Evolutionary conservation across 2,113 vertebrate species (phyloP).

Genomic region (Grallaria varia): DNA sequence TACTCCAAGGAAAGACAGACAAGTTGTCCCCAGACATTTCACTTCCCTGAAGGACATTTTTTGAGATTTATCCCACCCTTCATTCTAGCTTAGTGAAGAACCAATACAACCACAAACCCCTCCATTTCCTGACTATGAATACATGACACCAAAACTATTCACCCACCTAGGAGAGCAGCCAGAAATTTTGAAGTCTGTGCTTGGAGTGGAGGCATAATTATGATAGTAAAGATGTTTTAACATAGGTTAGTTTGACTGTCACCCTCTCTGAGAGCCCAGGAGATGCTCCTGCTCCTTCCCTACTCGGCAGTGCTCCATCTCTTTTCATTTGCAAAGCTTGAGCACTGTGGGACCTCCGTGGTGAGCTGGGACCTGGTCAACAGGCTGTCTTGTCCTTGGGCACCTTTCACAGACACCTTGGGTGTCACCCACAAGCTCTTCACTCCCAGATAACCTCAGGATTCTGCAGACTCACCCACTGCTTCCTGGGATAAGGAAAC

Average conservation of each 20-base stretch:
- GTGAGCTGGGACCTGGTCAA: not conserved
- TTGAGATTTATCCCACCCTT: not conserved
- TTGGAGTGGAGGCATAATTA: not conserved
- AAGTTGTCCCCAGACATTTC: not conserved
- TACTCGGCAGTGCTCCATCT: not conserved
- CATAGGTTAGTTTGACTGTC: not conserved
- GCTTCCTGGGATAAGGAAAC: not conserved
- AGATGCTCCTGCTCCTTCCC: not conserved
- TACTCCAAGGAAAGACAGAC: not conserved
- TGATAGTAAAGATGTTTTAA: not conserved
- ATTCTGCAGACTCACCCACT: not conserved
- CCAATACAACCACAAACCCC: not conserved
- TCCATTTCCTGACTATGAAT: not conserved
- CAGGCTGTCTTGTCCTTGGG: not conserved
- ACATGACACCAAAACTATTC: not conserved
- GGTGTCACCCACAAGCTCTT: not conserved
- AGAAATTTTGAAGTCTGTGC: not conserved
- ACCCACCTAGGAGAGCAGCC: not conserved
- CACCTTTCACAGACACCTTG: not conserved
- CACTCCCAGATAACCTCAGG: not conserved
- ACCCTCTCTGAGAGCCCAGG: not conserved
- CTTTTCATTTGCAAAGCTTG: not conserved
- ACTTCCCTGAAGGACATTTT: not conserved
- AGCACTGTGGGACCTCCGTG: not conserved
- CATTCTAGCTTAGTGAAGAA: fast-evolving